Evolutionary conservation across 92 coral and sea anemone species (phyloP), one percentile per base, ranked within the genome.

Genomic region (Siderastrea radians): DNA sequence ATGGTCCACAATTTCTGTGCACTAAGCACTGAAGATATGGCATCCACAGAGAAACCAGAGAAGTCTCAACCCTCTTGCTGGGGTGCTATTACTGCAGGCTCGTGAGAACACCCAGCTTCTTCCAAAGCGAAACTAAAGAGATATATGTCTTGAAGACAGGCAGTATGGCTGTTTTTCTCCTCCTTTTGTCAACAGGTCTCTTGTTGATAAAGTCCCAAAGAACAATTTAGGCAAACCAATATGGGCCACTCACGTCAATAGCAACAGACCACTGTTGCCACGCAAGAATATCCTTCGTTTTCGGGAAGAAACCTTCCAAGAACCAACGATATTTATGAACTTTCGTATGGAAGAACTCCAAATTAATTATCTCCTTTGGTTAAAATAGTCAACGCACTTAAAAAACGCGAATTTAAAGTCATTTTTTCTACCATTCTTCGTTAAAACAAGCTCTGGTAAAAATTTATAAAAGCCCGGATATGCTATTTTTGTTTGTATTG

Each of bases 261-360:
- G 84, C 84, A 90, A 89, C 95, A 79, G 60, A 83, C 66, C 84
- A 64, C 94, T 88, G 98, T 95, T 95, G 98, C 95, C 98, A 93
- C 93, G 98, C 89, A 88, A 85, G 84, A 66, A 80, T 84, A 86
- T 75, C 73, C 79, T 59, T 67, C 58, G 51, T 48, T 66, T 57
- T 67, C 48, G 1, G 52, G 74, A 38, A 11, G 19, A 84, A 72
- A 74, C 11, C 87, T 51, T 51, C 52, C 7, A 68, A 26, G 51
- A 73, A 74, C 63, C 43, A 49, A 65, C 10, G 76, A 10, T 74
- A 49, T 49, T 38, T 74, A 5, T 74, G 2, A 7, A 50, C 63
- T 10, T 12, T 49, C 45, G 6, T 46, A 60, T 7, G 12, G 50
- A 26, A n/a, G 0, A 60, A 38, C 9, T 17, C 14, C 77, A 38